A percentile compares a stretch with the other conserved stretches of the same genome.
phyloP scores from a whole-genome alignment of 2,797 vertebrate genomes.

The Eidolon dupreanum region DNA sequence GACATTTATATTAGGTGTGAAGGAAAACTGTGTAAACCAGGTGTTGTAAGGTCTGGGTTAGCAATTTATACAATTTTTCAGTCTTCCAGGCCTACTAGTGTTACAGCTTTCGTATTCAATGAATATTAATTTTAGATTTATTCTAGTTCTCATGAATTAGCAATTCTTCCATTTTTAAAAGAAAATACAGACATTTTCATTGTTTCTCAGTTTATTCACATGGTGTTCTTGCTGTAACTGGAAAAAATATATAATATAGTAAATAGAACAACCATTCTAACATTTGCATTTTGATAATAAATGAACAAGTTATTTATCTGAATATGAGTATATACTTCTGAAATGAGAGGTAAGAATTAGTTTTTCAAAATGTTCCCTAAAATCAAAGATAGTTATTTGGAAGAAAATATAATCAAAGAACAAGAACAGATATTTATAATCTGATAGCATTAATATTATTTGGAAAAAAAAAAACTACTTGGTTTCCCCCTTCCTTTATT shows the following conservation, averaged over 20 bases:
- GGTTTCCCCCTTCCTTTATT: neutral
- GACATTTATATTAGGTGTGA: neutral
- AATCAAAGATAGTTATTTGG: neutral
- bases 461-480: neutral
- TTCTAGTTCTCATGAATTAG: neutral
- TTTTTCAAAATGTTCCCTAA: neutral
- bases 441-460: neutral
- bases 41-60: neutral
- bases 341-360: neutral
- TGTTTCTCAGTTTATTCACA: neutral
- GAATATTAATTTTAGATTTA: neutral
- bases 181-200: neutral
- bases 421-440: neutral
- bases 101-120: neutral
- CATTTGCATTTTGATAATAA: neutral
- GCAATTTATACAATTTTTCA: neutral
- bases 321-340: neutral
- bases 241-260: neutral
- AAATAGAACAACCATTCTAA: neutral
- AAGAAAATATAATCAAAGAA: conserved; percentile 1
- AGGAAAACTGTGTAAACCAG: neutral
- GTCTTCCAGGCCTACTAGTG: neutral
- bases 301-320: neutral
- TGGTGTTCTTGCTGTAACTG: neutral
- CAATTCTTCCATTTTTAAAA: neutral